phyloP scores from a whole-genome alignment of 2,888 invertebrate species.

The Ectemnius lituratus region DNA sequence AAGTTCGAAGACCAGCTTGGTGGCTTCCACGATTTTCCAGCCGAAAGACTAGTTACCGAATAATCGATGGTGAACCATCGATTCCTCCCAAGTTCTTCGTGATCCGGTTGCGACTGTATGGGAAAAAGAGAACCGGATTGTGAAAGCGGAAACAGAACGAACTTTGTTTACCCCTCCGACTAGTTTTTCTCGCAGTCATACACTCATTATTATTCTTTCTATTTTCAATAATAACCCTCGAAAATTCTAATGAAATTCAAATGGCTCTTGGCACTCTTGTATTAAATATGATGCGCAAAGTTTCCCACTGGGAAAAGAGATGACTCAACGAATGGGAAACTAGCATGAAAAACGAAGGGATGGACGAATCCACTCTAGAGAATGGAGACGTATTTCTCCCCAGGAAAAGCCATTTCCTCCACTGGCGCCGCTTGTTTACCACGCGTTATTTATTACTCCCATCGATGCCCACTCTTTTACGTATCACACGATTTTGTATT shows the following conservation, averaged over 20 bases:
- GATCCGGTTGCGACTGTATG: not conserved
- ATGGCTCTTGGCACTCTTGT: not conserved
- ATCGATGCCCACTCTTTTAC: slow-evolving; percentile 18
- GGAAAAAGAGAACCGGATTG: slow-evolving; percentile 11
- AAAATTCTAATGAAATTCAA: not conserved
- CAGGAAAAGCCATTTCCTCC: slow-evolving; percentile 64
- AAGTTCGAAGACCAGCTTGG: not conserved
- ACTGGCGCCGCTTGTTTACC: slow-evolving; percentile 60
- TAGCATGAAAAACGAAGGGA: not conserved
- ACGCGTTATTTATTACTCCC: slow-evolving; percentile 61
- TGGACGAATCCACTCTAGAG: slow-evolving; percentile 55
- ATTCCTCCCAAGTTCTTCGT: not conserved
- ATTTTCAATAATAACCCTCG: not conserved
- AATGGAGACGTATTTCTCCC: slow-evolving; percentile 57
- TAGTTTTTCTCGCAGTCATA: not conserved
- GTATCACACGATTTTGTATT: too few species aligned
- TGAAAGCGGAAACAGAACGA: slow-evolving; percentile 16
- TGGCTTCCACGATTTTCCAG: slow-evolving; percentile 12
- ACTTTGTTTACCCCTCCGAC: too few species aligned
- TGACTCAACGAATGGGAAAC: not conserved
- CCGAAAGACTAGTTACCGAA: slow-evolving; percentile 3
- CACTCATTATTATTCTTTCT: not conserved
- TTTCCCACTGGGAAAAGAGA: not conserved
- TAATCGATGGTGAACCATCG: slow-evolving; percentile 12
- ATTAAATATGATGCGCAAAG: not conserved